Percentiles rank a stretch among this genome's conserved stretches.
Conservation (phyloP, 1,140 invertebrate species). For the Anthonomus grandis region DNA sequence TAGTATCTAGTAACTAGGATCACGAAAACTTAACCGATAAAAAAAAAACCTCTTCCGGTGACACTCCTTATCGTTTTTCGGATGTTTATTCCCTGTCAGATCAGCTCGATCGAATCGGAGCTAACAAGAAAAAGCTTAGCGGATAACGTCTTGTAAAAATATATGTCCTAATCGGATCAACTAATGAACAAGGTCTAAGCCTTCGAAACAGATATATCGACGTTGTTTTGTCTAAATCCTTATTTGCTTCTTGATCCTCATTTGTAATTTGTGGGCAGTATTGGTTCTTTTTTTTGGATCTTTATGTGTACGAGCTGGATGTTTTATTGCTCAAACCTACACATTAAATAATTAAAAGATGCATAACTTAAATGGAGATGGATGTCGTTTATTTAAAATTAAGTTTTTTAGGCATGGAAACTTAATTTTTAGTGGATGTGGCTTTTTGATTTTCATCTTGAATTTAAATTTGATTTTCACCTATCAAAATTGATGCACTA, state of each 20-base stretch:
- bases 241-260: conserved; percentile 11
- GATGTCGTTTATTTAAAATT: too few relatives aligned
- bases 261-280: too few relatives aligned
- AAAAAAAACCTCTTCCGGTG: conserved; percentile 13
- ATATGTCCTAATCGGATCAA: conserved; percentile 20
- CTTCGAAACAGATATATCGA: conserved; percentile 17
- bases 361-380: too few relatives aligned
- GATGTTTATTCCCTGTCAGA: conserved; percentile 18
- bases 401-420: too few relatives aligned
- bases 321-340: too few relatives aligned
- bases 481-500: too few relatives aligned
- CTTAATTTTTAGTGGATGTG: too few relatives aligned
- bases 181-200: conserved; percentile 17
- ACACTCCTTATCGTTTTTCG: conserved; percentile 15
- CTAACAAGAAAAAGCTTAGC: conserved; percentile 9
- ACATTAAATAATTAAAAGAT: too few relatives aligned
- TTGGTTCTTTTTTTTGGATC: too few relatives aligned
- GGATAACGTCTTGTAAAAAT: conserved; percentile 23
- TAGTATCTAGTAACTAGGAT: conserved; percentile 11
- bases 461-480: too few relatives aligned
- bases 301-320: too few relatives aligned
- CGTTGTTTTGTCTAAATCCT: conserved; percentile 11
- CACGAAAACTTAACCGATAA: conserved; percentile 14
- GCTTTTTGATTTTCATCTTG: too few relatives aligned
- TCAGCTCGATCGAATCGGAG: conserved; percentile 3